Percentiles rank a stretch among this genome's conserved stretches.
Evolutionary conservation across 2,113 vertebrate genomes (phyloP).

Genomic region (Dunckerocampus dactyliophorus): DNA sequence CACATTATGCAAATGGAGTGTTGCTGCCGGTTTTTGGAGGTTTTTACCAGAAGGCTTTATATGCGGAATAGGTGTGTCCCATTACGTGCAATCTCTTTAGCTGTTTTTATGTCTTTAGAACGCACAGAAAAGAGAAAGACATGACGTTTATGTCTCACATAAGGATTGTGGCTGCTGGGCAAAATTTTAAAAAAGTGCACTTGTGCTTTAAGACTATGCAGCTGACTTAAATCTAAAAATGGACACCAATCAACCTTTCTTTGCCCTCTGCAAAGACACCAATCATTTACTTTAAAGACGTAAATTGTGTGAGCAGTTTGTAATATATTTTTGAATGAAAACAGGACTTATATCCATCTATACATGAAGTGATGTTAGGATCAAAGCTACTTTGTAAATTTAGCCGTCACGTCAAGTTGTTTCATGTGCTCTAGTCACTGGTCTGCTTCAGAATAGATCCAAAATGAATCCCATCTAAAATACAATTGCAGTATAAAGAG

Average conservation of each 20-base stretch:
- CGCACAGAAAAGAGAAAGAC: not conserved
- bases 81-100: too few species aligned
- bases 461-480: constrained; percentile 16
- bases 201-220: too few species aligned
- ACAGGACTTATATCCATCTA: not conserved
- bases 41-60: too few species aligned
- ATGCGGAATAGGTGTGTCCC: too few species aligned
- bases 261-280: not conserved
- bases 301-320: not conserved
- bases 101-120: not conserved
- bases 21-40: too few species aligned
- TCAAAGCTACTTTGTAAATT: not conserved
- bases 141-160: too few species aligned
- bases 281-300: not conserved
- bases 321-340: not conserved
- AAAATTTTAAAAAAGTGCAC: not conserved
- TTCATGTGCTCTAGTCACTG: not conserved
- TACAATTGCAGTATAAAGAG: constrained; percentile 10
- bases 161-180: too few species aligned
- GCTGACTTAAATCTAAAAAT: not conserved
- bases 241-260: not conserved
- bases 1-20: too few species aligned
- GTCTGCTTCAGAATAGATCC: constrained; percentile 2
- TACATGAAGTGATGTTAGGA: constrained; percentile 3
- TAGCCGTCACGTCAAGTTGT: not conserved